Evolutionary conservation across 2,797 vertebrate species (phyloP).

Genomic region (Alauda arvensis): DNA sequence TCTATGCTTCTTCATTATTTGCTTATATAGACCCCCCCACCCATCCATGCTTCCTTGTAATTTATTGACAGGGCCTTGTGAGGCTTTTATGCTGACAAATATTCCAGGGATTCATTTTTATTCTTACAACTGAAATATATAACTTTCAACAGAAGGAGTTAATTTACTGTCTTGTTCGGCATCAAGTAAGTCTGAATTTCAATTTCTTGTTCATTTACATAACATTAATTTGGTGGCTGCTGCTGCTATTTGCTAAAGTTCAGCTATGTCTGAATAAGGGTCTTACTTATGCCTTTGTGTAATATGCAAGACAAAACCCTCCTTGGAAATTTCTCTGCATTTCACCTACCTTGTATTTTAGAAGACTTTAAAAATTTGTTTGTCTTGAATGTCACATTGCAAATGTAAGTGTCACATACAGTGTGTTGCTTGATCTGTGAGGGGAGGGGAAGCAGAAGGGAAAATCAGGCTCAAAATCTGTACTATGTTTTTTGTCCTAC

Average conservation of each 20-base stretch:
- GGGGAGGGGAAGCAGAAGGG: background rate
- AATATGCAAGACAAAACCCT: background rate
- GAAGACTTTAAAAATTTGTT: background rate
- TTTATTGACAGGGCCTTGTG: background rate
- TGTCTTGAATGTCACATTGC: background rate
- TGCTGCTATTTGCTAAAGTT: background rate
- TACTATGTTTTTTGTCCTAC: background rate
- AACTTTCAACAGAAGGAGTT: background rate
- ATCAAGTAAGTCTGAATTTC: background rate
- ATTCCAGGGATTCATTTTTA: background rate
- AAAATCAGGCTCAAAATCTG: slow-evolving; percentile 33
- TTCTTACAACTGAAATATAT: background rate
- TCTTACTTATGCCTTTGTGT: background rate
- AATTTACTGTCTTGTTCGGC: background rate
- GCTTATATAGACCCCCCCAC: background rate
- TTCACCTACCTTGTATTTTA: background rate
- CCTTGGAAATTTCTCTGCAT: background rate
- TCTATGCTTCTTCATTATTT: background rate
- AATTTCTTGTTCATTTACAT: background rate
- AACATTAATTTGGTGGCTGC: background rate
- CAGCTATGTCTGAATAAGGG: background rate
- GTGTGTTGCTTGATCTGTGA: background rate
- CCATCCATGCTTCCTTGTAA: background rate
- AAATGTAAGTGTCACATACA: background rate
- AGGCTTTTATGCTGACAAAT: background rate